Evolutionary conservation across 53 echinoderm and acorn worm genomes (phyloP).

Genomic region (Holothuria scabra): DNA sequence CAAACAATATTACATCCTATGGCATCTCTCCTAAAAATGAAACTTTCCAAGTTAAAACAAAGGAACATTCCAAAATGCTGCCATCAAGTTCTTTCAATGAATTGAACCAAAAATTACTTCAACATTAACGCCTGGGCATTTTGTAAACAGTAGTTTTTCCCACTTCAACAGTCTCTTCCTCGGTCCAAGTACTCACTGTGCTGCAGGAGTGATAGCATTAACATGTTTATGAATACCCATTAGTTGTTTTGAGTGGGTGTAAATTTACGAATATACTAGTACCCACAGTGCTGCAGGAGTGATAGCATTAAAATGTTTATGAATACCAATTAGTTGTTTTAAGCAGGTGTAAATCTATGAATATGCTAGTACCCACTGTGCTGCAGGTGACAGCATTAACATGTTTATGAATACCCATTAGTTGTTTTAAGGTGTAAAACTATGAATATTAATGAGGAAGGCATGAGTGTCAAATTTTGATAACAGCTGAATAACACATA

Average conservation of each 20-base stretch:
- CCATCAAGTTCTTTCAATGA: neutral
- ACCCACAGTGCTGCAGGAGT: slow-evolving; percentile 24
- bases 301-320: slow-evolving; percentile 48
- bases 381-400: slow-evolving; percentile 48
- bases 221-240: slow-evolving; percentile 44
- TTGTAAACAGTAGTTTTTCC: slow-evolving; percentile 28
- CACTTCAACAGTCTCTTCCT: slow-evolving; percentile 41
- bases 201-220: slow-evolving; percentile 47
- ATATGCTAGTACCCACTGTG: slow-evolving; percentile 12
- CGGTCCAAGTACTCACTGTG: slow-evolving; percentile 27
- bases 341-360: neutral
- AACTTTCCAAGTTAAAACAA: neutral
- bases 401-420: slow-evolving; percentile 42
- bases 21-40: slow-evolving; percentile 7
- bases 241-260: neutral
- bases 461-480: too few species aligned
- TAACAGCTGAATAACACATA: too few species aligned
- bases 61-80: too few species aligned
- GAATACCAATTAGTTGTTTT: slow-evolving; percentile 10
- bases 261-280: too few species aligned
- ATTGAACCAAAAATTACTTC: too few species aligned
- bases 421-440: neutral
- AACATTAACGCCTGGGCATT: slow-evolving; percentile 43
- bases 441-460: slow-evolving; percentile 27
- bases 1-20: too few species aligned